phyloP scores from a whole-genome alignment of 2,797 vertebrate genomes.

The Gymnothorax javanicus region DNA sequence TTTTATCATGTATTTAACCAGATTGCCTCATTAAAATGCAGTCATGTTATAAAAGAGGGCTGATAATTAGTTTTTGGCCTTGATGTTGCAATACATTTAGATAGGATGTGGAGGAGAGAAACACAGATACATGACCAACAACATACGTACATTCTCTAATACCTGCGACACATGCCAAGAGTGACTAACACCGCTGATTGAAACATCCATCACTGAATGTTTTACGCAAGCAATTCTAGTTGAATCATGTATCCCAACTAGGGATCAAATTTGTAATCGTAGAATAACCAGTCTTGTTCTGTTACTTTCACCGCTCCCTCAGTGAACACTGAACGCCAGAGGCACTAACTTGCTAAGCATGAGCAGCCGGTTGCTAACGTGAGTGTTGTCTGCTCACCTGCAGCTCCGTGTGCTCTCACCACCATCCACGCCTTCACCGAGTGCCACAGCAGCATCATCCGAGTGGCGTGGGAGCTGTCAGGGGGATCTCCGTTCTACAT shows the following conservation, averaged over 20 bases:
- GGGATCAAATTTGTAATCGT: not conserved
- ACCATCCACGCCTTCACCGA: slow-evolving; percentile 50
- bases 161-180: not conserved
- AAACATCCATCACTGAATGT: not conserved
- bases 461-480: slow-evolving; percentile 63
- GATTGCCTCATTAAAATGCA: not conserved
- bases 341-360: not conserved
- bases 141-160: not conserved
- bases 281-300: not conserved
- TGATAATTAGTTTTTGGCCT: not conserved
- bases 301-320: not conserved
- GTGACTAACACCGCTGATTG: not conserved
- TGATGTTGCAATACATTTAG: not conserved
- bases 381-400: not conserved
- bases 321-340: not conserved
- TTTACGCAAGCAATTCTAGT: not conserved
- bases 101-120: not conserved
- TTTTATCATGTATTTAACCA: not conserved
- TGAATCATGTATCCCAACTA: not conserved
- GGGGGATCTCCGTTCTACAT: slow-evolving; percentile 58
- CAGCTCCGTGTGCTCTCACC: slow-evolving; percentile 70
- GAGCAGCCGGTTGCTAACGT: not conserved
- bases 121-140: not conserved
- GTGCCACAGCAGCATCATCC: slow-evolving; percentile 65
- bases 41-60: not conserved